phyloP scores from a whole-genome alignment of 2,113 vertebrate genomes.

The Zeus faber region DNA sequence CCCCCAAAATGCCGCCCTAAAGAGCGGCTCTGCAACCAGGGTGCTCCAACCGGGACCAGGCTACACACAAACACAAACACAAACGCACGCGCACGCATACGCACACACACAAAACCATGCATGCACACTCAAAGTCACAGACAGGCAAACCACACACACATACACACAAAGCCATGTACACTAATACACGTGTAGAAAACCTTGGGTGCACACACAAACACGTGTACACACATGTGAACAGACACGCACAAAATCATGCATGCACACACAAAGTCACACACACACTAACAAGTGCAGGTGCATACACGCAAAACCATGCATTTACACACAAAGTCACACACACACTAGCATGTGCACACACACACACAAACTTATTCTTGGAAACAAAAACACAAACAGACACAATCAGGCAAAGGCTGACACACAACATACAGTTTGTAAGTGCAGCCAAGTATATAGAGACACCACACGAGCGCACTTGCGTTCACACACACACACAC shows the following conservation, averaged over 20 bases:
- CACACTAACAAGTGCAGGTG: no score
- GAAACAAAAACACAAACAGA: no score
- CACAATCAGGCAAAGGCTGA: no score
- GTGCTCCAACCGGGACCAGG: constrained; percentile 39
- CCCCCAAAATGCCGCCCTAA: constrained; percentile 56
- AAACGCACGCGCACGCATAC: constrained; percentile 1
- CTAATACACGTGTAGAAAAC: no score
- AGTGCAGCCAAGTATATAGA: neutral
- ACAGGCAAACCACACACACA: constrained; percentile 17
- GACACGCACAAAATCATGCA: neutral
- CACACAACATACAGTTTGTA: no score
- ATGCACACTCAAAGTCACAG: neutral
- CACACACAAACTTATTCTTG: no score
- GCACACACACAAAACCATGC: neutral
- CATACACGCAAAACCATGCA: no score
- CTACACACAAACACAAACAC: neutral
- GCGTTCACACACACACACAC: constrained; percentile 1
- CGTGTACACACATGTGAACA: constrained; percentile 1
- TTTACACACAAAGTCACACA: no score
- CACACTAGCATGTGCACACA: no score
- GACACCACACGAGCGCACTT: constrained; percentile 29
- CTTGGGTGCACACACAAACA: neutral
- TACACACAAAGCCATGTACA: constrained; percentile 3
- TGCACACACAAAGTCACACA: constrained; percentile 12
- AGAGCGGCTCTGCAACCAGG: constrained; percentile 57